Evolutionary conservation across 2,113 vertebrate genomes (phyloP).

Genomic region (Eubucco bourcierii): DNA sequence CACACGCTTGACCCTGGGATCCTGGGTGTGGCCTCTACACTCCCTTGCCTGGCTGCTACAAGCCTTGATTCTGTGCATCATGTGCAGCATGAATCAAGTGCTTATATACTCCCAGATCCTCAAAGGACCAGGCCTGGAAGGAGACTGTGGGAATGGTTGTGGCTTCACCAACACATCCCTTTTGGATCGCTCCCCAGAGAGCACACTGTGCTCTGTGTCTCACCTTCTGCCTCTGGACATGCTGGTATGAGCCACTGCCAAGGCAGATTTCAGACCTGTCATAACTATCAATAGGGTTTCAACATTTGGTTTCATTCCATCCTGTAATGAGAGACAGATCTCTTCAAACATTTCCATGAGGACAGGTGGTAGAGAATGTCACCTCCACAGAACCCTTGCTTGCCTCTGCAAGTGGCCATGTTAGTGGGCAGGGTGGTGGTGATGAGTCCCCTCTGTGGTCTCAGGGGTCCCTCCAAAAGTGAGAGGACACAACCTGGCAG

Average conservation of each 20-base stretch:
- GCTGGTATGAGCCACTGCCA: not conserved
- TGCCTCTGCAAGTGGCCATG: rapidly evolving
- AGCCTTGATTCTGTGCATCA: not conserved
- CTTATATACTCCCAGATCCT: not conserved
- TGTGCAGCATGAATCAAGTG: not conserved
- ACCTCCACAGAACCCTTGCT: rapidly evolving
- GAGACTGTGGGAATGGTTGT: not conserved
- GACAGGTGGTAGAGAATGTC: not conserved
- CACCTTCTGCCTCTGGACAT: not conserved
- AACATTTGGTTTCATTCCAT: conserved; percentile 14
- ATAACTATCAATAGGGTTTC: conserved; percentile 12
- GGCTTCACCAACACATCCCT: not conserved
- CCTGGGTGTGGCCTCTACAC: rapidly evolving
- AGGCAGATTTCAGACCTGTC: not conserved
- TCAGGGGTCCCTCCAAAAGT: not conserved
- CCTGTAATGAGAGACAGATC: not conserved
- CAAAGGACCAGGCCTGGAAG: not conserved
- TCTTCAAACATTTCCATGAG: not conserved
- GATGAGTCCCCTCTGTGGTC: rapidly evolving
- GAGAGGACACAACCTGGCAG: not conserved
- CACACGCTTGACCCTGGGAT: not conserved
- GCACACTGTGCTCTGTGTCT: rapidly evolving
- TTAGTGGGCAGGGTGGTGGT: not conserved
- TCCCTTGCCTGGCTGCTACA: not conserved
- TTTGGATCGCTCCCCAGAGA: not conserved